phyloP scores from a whole-genome alignment of 2,797 vertebrate species.

The Prionace glauca region DNA sequence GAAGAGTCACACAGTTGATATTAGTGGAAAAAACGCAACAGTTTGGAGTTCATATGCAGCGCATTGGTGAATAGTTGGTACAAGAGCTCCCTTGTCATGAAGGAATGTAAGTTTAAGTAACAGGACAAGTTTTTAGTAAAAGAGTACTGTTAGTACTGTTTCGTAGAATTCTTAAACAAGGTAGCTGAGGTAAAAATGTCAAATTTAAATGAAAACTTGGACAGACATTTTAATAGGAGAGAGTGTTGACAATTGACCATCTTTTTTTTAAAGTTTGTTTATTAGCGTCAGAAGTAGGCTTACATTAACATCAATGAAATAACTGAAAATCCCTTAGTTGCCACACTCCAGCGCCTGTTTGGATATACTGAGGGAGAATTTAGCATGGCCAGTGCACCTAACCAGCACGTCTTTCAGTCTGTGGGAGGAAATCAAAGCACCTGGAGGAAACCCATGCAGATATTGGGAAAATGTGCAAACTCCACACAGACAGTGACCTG shows the following conservation, averaged over 20 bases:
- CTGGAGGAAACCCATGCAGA: too few species aligned
- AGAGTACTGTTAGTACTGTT: not conserved
- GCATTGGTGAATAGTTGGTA: not conserved
- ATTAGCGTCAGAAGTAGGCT: too few species aligned
- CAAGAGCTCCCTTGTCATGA: not conserved
- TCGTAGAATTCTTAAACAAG: not conserved
- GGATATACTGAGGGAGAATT: too few species aligned
- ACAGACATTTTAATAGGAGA: not conserved
- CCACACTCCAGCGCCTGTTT: too few species aligned
- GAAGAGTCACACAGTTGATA: not conserved
- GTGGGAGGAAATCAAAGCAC: too few species aligned
- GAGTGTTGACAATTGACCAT: not conserved
- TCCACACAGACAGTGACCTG: too few species aligned
- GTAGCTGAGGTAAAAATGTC: not conserved
- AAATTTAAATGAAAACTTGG: not conserved
- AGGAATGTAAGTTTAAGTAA: not conserved
- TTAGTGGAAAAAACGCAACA: not conserved
- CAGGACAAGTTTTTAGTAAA: not conserved
- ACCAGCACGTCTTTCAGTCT: too few species aligned
- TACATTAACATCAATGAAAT: too few species aligned
- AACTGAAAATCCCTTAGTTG: too few species aligned
- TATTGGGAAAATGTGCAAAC: too few species aligned
- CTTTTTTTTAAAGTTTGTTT: too few species aligned
- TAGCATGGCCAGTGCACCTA: too few species aligned
- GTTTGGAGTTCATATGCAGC: not conserved